phyloP scores from a whole-genome alignment of 2,888 invertebrate species.

The Lacanobia wlatinum region DNA sequence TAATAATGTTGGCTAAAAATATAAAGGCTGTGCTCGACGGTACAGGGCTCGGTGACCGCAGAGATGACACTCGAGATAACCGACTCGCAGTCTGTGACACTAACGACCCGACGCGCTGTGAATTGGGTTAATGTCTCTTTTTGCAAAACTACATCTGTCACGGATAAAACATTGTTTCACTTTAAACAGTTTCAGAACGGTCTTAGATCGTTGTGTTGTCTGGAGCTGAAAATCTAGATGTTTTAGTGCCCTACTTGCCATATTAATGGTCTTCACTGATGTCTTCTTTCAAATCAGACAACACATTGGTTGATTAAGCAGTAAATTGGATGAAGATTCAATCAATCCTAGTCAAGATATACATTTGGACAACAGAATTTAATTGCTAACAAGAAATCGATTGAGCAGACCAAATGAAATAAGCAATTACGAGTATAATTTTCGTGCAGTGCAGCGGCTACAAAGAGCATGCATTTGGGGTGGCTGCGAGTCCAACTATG shows the following conservation, averaged over 20 bases:
- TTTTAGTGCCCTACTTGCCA: slow-evolving; percentile 14
- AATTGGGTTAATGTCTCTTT: slow-evolving; percentile 73
- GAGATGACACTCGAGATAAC: slow-evolving; percentile 64
- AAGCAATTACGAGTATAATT: slow-evolving; percentile 44
- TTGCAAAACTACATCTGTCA: slow-evolving; percentile 64
- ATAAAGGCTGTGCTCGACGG: slow-evolving; percentile 41
- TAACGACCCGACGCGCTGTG: slow-evolving; percentile 65
- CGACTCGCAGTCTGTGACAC: slow-evolving; percentile 57
- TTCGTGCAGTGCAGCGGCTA: slow-evolving; percentile 28
- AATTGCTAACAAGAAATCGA: slow-evolving; percentile 4
- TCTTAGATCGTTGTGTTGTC: slow-evolving; percentile 21
- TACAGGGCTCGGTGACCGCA: slow-evolving; percentile 48
- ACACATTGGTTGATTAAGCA: neutral
- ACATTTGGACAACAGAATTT: neutral
- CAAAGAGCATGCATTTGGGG: slow-evolving; percentile 40
- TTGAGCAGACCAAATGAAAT: slow-evolving; percentile 19
- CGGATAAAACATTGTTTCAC: slow-evolving; percentile 53
- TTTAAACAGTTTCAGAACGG: slow-evolving; percentile 27
- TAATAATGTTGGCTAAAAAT: slow-evolving; percentile 58
- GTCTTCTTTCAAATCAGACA: neutral
- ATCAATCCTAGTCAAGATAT: neutral
- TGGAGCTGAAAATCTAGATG: slow-evolving; percentile 23
- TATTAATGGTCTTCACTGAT: neutral
- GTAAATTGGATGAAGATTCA: neutral
- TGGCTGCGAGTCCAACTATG: slow-evolving; percentile 48